These are phyloP conservation scores for Drosophila multiciliata DNA, from an alignment of 2,888 invertebrate genomes.

Conservation along the genomic window DNA sequence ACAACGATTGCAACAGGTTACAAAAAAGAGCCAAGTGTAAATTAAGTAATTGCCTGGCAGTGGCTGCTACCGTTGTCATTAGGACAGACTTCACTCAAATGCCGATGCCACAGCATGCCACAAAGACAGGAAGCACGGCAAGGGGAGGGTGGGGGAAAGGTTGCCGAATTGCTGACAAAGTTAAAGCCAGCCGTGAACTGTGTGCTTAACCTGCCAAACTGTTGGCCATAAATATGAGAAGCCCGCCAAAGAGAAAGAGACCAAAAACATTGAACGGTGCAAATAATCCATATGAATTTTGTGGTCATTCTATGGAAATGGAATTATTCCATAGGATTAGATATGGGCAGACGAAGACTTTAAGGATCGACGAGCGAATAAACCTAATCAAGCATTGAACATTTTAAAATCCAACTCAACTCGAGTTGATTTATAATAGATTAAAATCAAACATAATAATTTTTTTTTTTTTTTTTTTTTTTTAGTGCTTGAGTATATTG, in stretches of 20 bases:
- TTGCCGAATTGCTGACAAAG: background rate
- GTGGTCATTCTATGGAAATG: background rate
- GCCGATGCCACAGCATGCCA: slow-evolving; percentile 40
- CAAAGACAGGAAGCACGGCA: slow-evolving; percentile 37
- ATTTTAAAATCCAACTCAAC: background rate
- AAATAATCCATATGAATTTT: background rate
- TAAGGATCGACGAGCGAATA: background rate
- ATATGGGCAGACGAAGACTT: background rate
- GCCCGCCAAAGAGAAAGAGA: slow-evolving; percentile 7
- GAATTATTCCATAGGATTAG: no score
- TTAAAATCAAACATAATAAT: background rate
- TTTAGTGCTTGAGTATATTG: background rate
- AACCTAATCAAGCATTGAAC: background rate
- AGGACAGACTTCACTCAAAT: slow-evolving; percentile 63
- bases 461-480: background rate
- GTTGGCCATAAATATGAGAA: slow-evolving; percentile 49
- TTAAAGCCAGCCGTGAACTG: slow-evolving; percentile 45
- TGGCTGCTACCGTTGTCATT: slow-evolving; percentile 77
- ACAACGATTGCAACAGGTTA: slow-evolving; percentile 24
- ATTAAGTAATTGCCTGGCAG: slow-evolving; percentile 75
- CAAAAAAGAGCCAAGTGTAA: slow-evolving; percentile 65
- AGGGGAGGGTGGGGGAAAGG: background rate
- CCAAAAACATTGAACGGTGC: background rate
- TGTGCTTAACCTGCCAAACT: slow-evolving; percentile 56
- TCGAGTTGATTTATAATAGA: background rate